Evolutionary conservation across 2,113 vertebrate species (phyloP), one percentile per base, ranked within the genome.

Genomic region (Pterocles burchelli): DNA sequence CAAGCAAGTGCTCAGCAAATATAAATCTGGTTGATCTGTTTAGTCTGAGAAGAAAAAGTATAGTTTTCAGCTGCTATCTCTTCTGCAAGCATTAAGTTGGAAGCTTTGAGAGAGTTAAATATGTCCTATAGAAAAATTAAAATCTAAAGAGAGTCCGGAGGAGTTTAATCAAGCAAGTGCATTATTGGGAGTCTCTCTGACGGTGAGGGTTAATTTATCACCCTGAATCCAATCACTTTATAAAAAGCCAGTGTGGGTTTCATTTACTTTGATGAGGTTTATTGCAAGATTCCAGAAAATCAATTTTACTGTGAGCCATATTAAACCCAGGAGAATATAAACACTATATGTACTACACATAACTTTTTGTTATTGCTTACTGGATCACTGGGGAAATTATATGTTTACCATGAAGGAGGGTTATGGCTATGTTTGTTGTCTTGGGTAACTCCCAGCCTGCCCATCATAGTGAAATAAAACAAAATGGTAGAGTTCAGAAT

Each of bases 281-380:
- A 98, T 97, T 98, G 97, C 97, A 97, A 95, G 97, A 98, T 98
- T 98, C 96, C 93, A 97, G 96, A 98, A 98, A 98, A 98, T 98
- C 97, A 98, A 98, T 98, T 98, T 98, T 97, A 97, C 96, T 93
- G 93, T 97, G 95, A 97, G 96, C 95, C 96, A 96, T 98, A 98
- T 98, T 98, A 98, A 98, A 96, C 97, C 96, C 97, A 84, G 63
- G 97, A 97, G 97, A 98, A 97, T 97, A 97, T 89, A 97, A 97
- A 97, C 95, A 96, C 93, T 96, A 88, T 96, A 95, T 97, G 97
- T 97, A 95, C 96, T 97, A 97, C 97, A 97, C 96, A 97, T 97
- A 98, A 97, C 96, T 98, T 98, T 98, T 97, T 98, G 97, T 98
- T 98, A 98, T 98, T 97, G 97, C 97, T 97, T 96, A 95, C 92